Conservation (phyloP, 2,797 vertebrate species). For the Chaetophractus vellerosus region DNA sequence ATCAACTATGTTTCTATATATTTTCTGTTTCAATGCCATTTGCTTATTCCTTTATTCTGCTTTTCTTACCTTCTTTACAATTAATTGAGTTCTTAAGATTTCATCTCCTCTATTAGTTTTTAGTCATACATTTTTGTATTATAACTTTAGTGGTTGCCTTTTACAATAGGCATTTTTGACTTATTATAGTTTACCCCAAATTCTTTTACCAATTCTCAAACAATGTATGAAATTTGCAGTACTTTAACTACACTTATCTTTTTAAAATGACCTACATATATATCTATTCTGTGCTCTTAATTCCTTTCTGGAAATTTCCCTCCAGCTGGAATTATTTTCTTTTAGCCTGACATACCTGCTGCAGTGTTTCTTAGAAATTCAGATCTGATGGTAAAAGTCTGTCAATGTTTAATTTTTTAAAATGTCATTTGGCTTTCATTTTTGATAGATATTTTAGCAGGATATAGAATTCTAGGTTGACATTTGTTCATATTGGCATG, state of each 20-base stretch:
- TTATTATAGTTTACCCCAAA: neutral
- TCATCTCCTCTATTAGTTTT: neutral
- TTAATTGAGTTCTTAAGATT: neutral
- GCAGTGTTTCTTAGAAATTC: neutral
- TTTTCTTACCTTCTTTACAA: neutral
- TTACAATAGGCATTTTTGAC: neutral
- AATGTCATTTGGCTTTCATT: neutral
- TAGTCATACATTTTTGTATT: neutral
- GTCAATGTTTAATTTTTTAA: slow-evolving; percentile 6
- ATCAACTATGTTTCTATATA: neutral
- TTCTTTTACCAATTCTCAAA: neutral
- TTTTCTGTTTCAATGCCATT: neutral
- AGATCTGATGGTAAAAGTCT: neutral
- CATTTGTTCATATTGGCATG: neutral
- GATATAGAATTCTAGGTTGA: neutral
- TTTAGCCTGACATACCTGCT: neutral
- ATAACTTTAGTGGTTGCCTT: neutral
- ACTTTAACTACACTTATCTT: neutral
- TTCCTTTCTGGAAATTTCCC: neutral
- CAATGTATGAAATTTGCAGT: neutral
- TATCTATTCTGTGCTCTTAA: neutral
- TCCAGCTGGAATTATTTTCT: neutral
- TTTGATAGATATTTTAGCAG: neutral
- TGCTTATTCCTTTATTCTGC: neutral
- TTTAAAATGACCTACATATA: neutral